A percentile compares a stretch with the other conserved stretches of the same genome.
phyloP scores from a whole-genome alignment of 2,888 invertebrate genomes.

The Scaptomyza caliginosa region DNA sequence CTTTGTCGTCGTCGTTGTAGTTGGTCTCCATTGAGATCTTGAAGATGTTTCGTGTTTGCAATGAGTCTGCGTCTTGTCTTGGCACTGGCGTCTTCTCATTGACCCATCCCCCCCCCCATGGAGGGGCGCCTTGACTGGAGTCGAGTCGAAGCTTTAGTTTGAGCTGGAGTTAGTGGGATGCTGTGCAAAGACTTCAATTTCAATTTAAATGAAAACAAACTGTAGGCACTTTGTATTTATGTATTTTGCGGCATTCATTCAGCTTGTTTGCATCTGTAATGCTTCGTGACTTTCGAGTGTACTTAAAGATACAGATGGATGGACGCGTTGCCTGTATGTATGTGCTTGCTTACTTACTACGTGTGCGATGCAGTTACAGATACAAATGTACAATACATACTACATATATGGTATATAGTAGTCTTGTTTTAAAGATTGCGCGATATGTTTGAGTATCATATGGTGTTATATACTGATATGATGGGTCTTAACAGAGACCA shows the following conservation, averaged over 20 bases:
- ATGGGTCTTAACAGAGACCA: slow-evolving; percentile 11
- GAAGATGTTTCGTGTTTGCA: slow-evolving; percentile 55
- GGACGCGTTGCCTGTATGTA: slow-evolving; percentile 32
- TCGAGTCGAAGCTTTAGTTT: slow-evolving; percentile 19
- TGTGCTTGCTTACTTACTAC: slow-evolving; percentile 19
- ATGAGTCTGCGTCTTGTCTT: slow-evolving; percentile 65
- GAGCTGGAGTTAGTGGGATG: slow-evolving; percentile 20
- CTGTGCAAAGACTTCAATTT: slow-evolving; percentile 71
- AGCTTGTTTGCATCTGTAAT: slow-evolving; percentile 80
- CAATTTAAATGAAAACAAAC: slow-evolving; percentile 80
- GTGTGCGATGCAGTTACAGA: slow-evolving; percentile 48
- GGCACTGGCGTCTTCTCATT: slow-evolving; percentile 54
- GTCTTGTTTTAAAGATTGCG: slow-evolving; percentile 21
- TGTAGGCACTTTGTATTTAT: slow-evolving; percentile 79
- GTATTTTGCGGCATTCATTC: slow-evolving; percentile 76
- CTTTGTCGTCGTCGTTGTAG: slow-evolving; percentile 29
- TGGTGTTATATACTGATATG: slow-evolving; percentile 39
- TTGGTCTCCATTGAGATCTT: slow-evolving; percentile 1
- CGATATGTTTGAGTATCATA: slow-evolving; percentile 24
- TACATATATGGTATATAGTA: neutral
- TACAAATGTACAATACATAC: slow-evolving; percentile 3
- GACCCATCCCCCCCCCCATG: neutral
- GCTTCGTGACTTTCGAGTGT: slow-evolving; percentile 78
- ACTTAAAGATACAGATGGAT: slow-evolving; percentile 78
- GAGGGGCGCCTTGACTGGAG: slow-evolving; percentile 40